Conservation (phyloP, 2,888 invertebrate species). For the Acleris emargana region DNA sequence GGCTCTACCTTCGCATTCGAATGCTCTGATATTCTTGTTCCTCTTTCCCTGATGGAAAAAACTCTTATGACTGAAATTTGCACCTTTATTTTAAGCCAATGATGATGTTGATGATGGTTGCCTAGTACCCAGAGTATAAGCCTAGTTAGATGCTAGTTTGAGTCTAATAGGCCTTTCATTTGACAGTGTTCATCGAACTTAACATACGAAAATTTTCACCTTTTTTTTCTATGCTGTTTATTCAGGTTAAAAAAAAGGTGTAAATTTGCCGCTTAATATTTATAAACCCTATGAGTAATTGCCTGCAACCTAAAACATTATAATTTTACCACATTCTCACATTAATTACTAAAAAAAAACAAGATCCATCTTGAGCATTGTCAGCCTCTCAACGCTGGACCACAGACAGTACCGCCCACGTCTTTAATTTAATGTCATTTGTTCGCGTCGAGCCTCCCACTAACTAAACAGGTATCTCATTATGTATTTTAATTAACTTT, state of each 20-base stretch:
- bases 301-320: neutral
- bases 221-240: neutral
- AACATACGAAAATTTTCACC: too few species aligned
- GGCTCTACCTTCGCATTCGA: too few species aligned
- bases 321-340: neutral
- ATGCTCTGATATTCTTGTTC: too few species aligned
- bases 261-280: neutral
- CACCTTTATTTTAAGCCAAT: too few species aligned
- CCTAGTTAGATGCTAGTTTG: too few species aligned
- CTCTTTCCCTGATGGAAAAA: too few species aligned
- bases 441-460: conserved; percentile 73
- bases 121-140: too few species aligned
- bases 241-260: too few species aligned
- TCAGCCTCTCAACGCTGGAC: conserved; percentile 42
- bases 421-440: conserved; percentile 77
- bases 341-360: conserved; percentile 18
- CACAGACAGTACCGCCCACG: conserved; percentile 57
- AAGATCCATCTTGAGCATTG: conserved; percentile 42
- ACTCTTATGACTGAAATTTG: too few species aligned
- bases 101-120: too few species aligned
- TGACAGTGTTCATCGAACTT: too few species aligned
- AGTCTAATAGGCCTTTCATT: too few species aligned
- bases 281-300: neutral
- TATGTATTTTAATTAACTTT: conserved; percentile 81
- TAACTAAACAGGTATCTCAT: conserved; percentile 69